Evolutionary conservation across 2,113 vertebrate genomes (phyloP), one percentile per base, ranked within the genome.

Genomic region (Sorex araneus): DNA sequence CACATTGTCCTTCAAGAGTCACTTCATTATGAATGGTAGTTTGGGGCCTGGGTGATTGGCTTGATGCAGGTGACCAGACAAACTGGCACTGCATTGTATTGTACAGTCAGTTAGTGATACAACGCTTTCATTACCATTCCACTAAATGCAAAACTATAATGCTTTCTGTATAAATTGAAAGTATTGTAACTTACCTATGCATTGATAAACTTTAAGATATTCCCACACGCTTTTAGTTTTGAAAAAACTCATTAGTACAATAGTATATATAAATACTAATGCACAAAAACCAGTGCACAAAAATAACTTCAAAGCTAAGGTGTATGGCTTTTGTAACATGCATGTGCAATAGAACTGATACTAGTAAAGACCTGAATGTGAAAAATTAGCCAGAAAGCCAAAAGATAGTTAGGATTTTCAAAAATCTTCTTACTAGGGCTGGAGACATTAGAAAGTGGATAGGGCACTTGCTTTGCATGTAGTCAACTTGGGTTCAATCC

Each of bases 1-100:
- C 92, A 83, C 28, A 84, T 67, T 94, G 91, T 84, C 70, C 43
- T 69, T 82, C n/a, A 83, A 66, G 78, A 89, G 27, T 34, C 28
- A 54, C 63, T 76, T 43, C 1, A 0, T 0, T 67, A 75, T 77
- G 50, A 94, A 80, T 0, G 6, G 87, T 23, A 76, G 64, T 32
- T 66, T 50, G 69, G 63, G 63, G 57, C 25, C 77, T 36, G 77
- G 87, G 28, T 0, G 94, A 66, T 74, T 95, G 23, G n/a, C n/a
- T 77, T 95, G 90, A 95, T 64, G 81, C 8, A 84, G 69, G 74
- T 27, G 6, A 81, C 25, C 57, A 67, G 34, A 67, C 21, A 67
- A 7, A 82, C 1, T 18, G 43, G 25, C 6, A 63, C 12, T 0
- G 9, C n/a, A 36, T 2, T 1, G 15, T 19, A 7, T 12, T 36